Conservation (phyloP, 35 echinoderm and acorn worm genomes). For the Apostichopus japonicus region DNA sequence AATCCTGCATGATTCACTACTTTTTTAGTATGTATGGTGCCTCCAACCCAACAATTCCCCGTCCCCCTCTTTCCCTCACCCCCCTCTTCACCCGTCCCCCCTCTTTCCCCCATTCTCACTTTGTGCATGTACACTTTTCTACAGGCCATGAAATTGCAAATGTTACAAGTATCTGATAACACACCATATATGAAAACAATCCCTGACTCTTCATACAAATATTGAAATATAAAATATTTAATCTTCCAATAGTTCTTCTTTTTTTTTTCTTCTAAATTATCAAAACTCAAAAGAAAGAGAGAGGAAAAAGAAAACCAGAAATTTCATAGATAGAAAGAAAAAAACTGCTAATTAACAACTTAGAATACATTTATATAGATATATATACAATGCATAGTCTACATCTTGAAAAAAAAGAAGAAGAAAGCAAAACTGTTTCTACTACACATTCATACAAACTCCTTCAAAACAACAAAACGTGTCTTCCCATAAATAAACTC, state of each 20-base stretch:
- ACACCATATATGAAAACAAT: background rate
- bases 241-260: background rate
- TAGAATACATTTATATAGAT: background rate
- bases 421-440: background rate
- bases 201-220: constrained; percentile 3
- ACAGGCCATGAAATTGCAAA: background rate
- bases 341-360: background rate
- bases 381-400: constrained; percentile 5
- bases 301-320: background rate
- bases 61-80: too few species aligned
- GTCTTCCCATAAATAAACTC: background rate
- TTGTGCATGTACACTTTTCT: too few species aligned
- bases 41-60: too few species aligned
- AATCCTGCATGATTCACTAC: too few species aligned
- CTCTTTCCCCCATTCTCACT: too few species aligned
- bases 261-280: background rate
- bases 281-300: background rate
- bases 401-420: background rate
- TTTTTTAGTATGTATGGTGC: too few species aligned
- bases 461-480: background rate
- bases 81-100: too few species aligned
- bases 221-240: background rate
- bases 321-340: background rate
- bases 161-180: background rate
- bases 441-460: background rate